Percentiles rank a stretch among this genome's conserved stretches.
Evolutionary conservation across 2,797 vertebrate species (phyloP).

Genomic region (Zalophus californianus): DNA sequence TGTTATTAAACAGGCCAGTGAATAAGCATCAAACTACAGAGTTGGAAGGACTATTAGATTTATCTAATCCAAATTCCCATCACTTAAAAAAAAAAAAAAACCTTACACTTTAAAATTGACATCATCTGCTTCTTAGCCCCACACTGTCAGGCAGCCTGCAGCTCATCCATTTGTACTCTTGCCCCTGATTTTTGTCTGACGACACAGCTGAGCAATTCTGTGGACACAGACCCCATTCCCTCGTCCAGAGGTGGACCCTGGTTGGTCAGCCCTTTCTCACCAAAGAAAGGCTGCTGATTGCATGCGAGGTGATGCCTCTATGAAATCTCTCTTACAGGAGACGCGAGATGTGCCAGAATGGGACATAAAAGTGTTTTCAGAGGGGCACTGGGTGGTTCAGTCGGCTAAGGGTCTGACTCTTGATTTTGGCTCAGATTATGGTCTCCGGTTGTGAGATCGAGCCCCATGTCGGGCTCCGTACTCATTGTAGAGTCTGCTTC

Average conservation of each 20-base stretch:
- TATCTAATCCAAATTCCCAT: not conserved
- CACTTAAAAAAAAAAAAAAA: not conserved
- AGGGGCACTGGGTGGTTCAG: not conserved
- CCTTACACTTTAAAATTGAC: not conserved
- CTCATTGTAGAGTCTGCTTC: not conserved
- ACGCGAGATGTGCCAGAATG: too few species aligned
- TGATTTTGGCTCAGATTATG: not conserved
- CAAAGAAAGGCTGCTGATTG: not conserved
- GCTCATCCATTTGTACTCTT: not conserved
- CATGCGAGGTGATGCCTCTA: not conserved
- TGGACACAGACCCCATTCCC: not conserved
- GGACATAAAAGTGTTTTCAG: not conserved
- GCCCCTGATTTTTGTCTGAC: not conserved
- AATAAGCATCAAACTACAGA: not conserved
- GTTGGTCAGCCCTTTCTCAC: accelerated
- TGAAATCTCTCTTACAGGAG: not conserved
- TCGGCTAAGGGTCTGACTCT: not conserved
- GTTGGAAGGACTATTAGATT: not conserved
- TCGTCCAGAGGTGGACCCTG: not conserved
- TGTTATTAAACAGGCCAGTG: not conserved
- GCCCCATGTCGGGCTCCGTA: too few species aligned
- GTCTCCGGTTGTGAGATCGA: not conserved
- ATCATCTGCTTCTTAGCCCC: not conserved
- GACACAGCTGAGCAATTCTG: not conserved
- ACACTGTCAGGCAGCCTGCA: not conserved